Evolutionary conservation across 2,113 vertebrate genomes (phyloP).

Genomic region (Notechis scutatus): DNA sequence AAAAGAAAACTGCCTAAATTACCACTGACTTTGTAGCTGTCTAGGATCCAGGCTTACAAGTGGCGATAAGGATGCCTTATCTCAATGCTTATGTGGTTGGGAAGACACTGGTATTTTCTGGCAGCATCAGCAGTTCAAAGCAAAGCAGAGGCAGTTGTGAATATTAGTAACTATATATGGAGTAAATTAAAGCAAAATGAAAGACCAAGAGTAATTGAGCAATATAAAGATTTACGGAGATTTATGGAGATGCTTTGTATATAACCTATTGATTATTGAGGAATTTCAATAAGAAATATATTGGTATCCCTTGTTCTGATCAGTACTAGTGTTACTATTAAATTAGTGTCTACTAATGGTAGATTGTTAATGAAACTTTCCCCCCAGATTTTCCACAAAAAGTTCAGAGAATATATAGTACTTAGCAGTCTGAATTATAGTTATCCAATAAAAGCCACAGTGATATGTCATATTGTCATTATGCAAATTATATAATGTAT

Average conservation of each 20-base stretch:
- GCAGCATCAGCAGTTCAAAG: constrained; percentile 22
- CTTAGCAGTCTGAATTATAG: background rate
- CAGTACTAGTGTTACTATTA: background rate
- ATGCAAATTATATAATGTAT: background rate
- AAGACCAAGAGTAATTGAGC: constrained; percentile 5
- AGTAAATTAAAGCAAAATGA: constrained; percentile 8
- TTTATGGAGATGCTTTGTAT: constrained; percentile 2
- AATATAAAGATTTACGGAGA: background rate
- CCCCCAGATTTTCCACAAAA: background rate
- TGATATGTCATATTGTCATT: background rate
- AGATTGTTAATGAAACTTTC: background rate
- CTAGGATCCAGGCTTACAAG: background rate
- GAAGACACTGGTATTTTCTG: constrained; percentile 14
- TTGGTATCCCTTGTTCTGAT: background rate
- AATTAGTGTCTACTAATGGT: background rate
- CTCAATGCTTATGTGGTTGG: background rate
- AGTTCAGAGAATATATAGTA: background rate
- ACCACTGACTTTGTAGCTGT: background rate
- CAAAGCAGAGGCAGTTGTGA: constrained; percentile 36
- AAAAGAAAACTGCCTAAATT: background rate
- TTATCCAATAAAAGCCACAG: background rate
- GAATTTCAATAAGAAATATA: background rate
- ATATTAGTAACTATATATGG: background rate
- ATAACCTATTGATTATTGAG: background rate
- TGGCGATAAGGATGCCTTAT: fast-evolving